Evolutionary conservation across 2,797 vertebrate genomes (phyloP).

Genomic region (Tenualosa thibaudeaui): DNA sequence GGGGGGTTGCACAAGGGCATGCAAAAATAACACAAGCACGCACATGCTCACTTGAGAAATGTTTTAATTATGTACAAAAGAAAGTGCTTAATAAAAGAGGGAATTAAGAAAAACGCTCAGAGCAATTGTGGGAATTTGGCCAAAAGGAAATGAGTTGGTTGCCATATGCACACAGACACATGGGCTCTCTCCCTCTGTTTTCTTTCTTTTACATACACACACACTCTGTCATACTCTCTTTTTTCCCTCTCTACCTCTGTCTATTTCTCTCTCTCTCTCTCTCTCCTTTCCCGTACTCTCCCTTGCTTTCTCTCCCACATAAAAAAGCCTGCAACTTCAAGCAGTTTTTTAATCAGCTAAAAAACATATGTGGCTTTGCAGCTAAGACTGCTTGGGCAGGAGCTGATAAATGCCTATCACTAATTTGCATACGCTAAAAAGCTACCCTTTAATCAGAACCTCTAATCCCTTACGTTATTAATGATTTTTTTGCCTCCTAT

Average conservation of each 20-base stretch:
- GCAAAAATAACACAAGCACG: conserved; percentile 64
- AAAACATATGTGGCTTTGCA: conserved; percentile 99
- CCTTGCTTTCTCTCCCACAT: conserved; percentile 54
- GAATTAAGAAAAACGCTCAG: conserved; percentile 88
- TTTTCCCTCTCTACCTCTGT: conserved; percentile 58
- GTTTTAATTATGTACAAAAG: conserved; percentile 83
- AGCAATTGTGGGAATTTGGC: conserved; percentile 90
- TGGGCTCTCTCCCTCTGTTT: conserved; percentile 56
- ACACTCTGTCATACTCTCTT: conserved; percentile 26
- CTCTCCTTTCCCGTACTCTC: conserved; percentile 29
- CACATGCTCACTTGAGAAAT: conserved; percentile 79
- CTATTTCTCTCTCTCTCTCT: conserved; percentile 33
- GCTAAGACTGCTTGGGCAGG: conserved; percentile 98
- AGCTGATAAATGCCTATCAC: conserved; percentile 99
- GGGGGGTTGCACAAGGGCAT: conserved; percentile 37
- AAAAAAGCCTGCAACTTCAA: conserved; percentile 98
- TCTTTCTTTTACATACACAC: conserved; percentile 43
- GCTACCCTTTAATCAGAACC: conserved; percentile 99
- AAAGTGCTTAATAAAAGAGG: conserved; percentile 79
- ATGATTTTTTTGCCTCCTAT: conserved; percentile 93
- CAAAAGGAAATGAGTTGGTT: conserved; percentile 89
- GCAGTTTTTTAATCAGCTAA: conserved; percentile 99
- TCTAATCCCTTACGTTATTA: conserved; percentile 99
- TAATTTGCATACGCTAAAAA: conserved; percentile 99
- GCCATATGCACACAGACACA: conserved; percentile 71